Conservation (phyloP, 2,888 invertebrate species). For the Eueremaeus valkanovi region DNA sequence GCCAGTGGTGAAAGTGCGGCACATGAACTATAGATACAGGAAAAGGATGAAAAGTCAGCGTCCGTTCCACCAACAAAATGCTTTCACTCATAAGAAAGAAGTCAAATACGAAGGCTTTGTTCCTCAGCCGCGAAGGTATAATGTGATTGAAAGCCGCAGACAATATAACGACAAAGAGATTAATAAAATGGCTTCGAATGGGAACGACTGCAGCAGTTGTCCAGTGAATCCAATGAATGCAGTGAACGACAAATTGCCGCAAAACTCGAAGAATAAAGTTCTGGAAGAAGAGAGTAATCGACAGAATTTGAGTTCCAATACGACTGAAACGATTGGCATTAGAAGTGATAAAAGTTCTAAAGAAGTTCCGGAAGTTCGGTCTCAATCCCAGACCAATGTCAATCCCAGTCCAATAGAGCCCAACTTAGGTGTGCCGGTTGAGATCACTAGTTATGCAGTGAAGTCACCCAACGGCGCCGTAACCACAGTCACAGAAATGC, state of each 20-base stretch:
- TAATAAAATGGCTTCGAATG: too few relatives aligned
- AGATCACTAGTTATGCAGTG: slow-evolving; percentile 30
- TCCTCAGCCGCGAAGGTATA: slow-evolving; percentile 16
- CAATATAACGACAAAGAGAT: background rate
- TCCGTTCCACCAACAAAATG: background rate
- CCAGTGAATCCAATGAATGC: too few relatives aligned
- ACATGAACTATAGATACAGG: slow-evolving; percentile 5
- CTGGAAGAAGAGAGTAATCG: slow-evolving; percentile 4
- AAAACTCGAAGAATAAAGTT: background rate
- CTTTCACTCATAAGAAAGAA: background rate
- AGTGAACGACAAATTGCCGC: slow-evolving; percentile 9
- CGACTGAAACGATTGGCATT: background rate
- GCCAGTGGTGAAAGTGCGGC: background rate
- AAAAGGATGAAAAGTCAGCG: background rate
- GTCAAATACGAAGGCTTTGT: background rate
- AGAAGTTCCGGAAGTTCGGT: background rate
- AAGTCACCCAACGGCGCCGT: slow-evolving; percentile 33
- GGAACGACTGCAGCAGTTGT: too few relatives aligned
- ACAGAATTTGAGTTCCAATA: background rate
- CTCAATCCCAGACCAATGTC: background rate
- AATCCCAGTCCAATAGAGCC: background rate
- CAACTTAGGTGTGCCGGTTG: background rate
- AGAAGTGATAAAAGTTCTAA: background rate
- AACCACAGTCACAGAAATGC: slow-evolving; percentile 40
- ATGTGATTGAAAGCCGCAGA: background rate